phyloP scores from a whole-genome alignment of 1,140 invertebrate genomes.

The Ectropis grisescens region DNA sequence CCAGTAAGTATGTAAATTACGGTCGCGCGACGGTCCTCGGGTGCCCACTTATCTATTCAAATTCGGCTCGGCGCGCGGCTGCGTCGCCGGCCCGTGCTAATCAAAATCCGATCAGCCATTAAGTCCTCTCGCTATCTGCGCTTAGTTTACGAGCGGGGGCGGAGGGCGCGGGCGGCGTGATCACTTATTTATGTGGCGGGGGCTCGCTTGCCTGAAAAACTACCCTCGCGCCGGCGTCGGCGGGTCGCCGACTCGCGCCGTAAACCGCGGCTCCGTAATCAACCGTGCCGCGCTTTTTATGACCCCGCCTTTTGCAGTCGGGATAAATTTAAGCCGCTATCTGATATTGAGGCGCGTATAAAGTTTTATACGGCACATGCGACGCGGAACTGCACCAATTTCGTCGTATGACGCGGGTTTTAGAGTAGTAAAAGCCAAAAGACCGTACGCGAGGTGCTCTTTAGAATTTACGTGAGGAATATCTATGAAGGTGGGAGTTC shows the following conservation, averaged over 20 bases:
- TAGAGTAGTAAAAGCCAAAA: too few species aligned
- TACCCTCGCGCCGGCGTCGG: slow-evolving; percentile 32
- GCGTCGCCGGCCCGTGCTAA: slow-evolving; percentile 63
- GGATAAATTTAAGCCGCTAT: slow-evolving; percentile 51
- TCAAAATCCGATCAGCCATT: slow-evolving; percentile 70
- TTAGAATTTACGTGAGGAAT: too few species aligned
- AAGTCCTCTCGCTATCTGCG: slow-evolving; percentile 63
- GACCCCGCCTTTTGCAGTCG: slow-evolving; percentile 42
- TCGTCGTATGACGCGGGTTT: too few species aligned
- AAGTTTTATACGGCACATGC: slow-evolving; percentile 21
- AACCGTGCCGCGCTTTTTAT: slow-evolving; percentile 57
- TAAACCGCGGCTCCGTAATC: slow-evolving; percentile 58
- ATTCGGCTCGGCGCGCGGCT: slow-evolving; percentile 49
- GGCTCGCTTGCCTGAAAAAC: slow-evolving; percentile 46
- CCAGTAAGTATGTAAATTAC: slow-evolving; percentile 68
- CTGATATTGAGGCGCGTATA: slow-evolving; percentile 36
- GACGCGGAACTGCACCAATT: too few species aligned
- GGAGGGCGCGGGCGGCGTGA: slow-evolving; percentile 26
- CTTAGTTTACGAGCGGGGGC: slow-evolving; percentile 59
- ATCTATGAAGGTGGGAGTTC: too few species aligned
- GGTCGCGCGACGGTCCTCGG: slow-evolving; percentile 52
- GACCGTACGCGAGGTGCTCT: too few species aligned
- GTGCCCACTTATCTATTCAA: slow-evolving; percentile 69
- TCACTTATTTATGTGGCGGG: slow-evolving; percentile 60
- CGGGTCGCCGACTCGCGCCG: slow-evolving; percentile 19